Evolutionary conservation across 2,888 invertebrate genomes (phyloP).

Genomic region (Leptothorax acervorum): DNA sequence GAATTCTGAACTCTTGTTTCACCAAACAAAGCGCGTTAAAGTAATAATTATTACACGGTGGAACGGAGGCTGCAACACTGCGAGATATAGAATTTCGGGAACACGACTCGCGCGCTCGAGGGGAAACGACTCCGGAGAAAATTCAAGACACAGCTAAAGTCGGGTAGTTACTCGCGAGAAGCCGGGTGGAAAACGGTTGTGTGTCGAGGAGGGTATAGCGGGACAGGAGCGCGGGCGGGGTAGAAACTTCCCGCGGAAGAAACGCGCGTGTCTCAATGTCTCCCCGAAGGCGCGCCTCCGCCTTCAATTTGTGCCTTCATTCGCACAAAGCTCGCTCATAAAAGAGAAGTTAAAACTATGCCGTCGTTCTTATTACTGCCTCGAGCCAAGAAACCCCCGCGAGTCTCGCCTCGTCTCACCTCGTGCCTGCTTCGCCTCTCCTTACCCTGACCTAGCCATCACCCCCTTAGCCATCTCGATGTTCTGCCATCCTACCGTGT

Average conservation of each 20-base stretch:
- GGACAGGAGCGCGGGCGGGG: not conserved
- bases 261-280: constrained; percentile 84
- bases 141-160: constrained; percentile 38
- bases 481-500: constrained; percentile 13
- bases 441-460: constrained; percentile 70
- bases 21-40: not conserved
- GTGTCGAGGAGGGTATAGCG: constrained; percentile 8
- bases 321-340: constrained; percentile 84
- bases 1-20: constrained; percentile 28
- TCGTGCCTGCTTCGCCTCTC: constrained; percentile 64
- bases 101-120: constrained; percentile 26
- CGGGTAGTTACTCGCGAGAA: constrained; percentile 35
- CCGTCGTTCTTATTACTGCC: constrained; percentile 85
- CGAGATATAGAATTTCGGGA: constrained; percentile 24
- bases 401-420: constrained; percentile 73
- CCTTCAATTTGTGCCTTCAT: constrained; percentile 84
- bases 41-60: constrained; percentile 42
- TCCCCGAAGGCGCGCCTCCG: constrained; percentile 83
- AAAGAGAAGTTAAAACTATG: constrained; percentile 86
- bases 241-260: constrained; percentile 35
- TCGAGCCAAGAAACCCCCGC: constrained; percentile 79
- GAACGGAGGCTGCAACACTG: constrained; percentile 23
- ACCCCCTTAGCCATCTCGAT: constrained; percentile 57
- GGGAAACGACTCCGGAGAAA: constrained; percentile 41
- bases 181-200: constrained; percentile 2